phyloP scores from a whole-genome alignment of 2,113 vertebrate genomes.

The rabbit (Oryctolagus cuniculus) region mOryCun1.1 NC_091433.1:18533001-18533500 shows the following conservation, averaged over 20 bases:
- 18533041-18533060: slow-evolving; percentile 64
- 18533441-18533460: slow-evolving; percentile 73
- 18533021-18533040: slow-evolving; percentile 17
- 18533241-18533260: slow-evolving; percentile 84
- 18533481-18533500: slow-evolving; percentile 62
- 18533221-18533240: slow-evolving; percentile 80
- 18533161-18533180: slow-evolving; percentile 86
- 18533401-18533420: slow-evolving; percentile 71
- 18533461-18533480: slow-evolving; percentile 69
- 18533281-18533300: slow-evolving; percentile 85
- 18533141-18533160: slow-evolving; percentile 82
- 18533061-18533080: slow-evolving; percentile 63
- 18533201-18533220: slow-evolving; percentile 80
- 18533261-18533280: slow-evolving; percentile 82
- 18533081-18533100: slow-evolving; percentile 72
- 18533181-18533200: slow-evolving; percentile 82
- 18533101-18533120: slow-evolving; percentile 77
- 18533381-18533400: slow-evolving; percentile 82
- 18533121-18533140: slow-evolving; percentile 73
- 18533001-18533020: slow-evolving; percentile 6
- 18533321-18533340: slow-evolving; percentile 86
- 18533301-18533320: slow-evolving; percentile 84
- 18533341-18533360: slow-evolving; percentile 84
- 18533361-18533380: slow-evolving; percentile 82
- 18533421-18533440: slow-evolving; percentile 61